phyloP scores from a whole-genome alignment of 2,888 invertebrate genomes.

The Sepiola atlantica region DNA sequence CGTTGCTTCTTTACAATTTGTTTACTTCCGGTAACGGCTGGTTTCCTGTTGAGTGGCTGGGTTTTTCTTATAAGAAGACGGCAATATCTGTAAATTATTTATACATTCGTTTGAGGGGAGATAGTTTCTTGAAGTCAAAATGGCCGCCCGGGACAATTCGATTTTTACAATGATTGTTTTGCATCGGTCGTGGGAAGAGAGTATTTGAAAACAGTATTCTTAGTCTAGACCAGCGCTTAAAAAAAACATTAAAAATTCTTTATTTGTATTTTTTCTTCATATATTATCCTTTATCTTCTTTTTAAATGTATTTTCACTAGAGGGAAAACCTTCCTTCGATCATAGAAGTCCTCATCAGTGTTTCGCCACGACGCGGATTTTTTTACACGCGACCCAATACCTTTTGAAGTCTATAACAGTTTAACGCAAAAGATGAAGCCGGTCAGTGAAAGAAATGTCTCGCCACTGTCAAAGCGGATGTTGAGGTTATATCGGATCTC shows the following conservation, averaged over 20 bases:
- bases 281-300: not conserved
- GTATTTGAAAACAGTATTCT: not conserved
- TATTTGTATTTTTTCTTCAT: not conserved
- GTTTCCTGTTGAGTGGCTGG: not conserved
- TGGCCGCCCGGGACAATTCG: constrained; percentile 2
- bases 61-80: not conserved
- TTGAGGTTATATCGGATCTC: no score
- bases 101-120: not conserved
- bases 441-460: no score
- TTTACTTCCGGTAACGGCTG: not conserved
- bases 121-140: not conserved
- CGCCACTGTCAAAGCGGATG: no score
- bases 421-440: no score
- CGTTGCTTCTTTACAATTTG: not conserved
- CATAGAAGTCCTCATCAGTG: no score
- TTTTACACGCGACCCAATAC: no score
- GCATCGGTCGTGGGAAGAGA: not conserved
- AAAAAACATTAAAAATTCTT: no score
- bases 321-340: no score
- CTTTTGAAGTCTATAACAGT: no score
- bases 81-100: constrained; percentile 32
- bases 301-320: not conserved
- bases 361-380: no score
- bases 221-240: not conserved
- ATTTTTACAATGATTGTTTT: constrained; percentile 4